phyloP scores from a whole-genome alignment of 2,797 vertebrate genomes.

The Trematomus bernacchii region DNA sequence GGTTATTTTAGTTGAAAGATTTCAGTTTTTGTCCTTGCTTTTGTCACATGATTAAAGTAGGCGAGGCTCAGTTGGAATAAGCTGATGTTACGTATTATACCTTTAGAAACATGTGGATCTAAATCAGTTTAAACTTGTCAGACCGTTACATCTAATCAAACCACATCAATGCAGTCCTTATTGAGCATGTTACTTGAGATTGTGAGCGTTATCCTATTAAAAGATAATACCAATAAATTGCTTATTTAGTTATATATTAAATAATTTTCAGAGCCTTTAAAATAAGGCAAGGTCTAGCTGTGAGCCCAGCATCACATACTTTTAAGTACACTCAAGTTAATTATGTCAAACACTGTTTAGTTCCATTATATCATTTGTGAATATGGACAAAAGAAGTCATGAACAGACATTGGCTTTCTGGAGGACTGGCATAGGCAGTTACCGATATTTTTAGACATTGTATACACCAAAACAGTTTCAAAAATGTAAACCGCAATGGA shows the following conservation, averaged over 20 bases:
- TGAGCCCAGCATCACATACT: not conserved
- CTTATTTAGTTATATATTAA: too few relatives aligned
- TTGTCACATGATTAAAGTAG: not conserved
- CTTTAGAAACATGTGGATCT: not conserved
- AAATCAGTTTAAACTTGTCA: not conserved
- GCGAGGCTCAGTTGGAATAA: not conserved
- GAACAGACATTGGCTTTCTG: not conserved
- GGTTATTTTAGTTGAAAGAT: not conserved
- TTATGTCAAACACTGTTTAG: not conserved
- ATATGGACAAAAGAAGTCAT: not conserved
- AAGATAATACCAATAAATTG: too few relatives aligned
- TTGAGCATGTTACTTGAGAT: too few relatives aligned
- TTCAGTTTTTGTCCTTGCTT: not conserved
- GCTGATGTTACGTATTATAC: not conserved
- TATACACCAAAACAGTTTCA: not conserved
- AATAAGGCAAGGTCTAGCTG: too few relatives aligned
- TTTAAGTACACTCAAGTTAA: not conserved
- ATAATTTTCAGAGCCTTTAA: not conserved
- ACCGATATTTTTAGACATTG: not conserved
- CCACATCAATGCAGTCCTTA: too few relatives aligned
- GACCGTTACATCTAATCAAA: too few relatives aligned
- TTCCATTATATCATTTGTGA: not conserved
- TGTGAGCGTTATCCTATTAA: too few relatives aligned
- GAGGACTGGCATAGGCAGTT: not conserved
- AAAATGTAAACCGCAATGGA: not conserved